These are phyloP conservation scores for Drosophila orena DNA, from an alignment of 1,140 invertebrate genomes.

Conservation along the genomic window DNA sequence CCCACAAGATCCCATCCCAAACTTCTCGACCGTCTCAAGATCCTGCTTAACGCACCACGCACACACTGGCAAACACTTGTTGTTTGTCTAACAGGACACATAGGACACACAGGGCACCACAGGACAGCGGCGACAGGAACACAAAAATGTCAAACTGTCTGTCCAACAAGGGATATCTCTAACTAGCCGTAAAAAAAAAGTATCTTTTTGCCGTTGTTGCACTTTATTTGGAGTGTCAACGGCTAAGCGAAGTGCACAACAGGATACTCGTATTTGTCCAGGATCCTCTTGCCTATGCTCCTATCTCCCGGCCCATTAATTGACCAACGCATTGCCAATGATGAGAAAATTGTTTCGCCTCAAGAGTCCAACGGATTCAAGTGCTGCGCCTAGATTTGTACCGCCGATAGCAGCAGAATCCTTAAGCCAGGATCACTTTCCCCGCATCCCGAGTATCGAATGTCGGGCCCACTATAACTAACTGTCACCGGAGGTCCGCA, in stretches of 20 bases:
- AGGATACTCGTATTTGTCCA: slow-evolving; percentile 61
- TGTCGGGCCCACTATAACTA: slow-evolving; percentile 54
- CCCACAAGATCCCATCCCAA: neutral
- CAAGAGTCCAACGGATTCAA: slow-evolving; percentile 73
- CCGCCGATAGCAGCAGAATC: slow-evolving; percentile 53
- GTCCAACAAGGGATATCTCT: slow-evolving; percentile 75
- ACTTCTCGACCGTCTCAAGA: slow-evolving; percentile 29
- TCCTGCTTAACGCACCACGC: slow-evolving; percentile 26
- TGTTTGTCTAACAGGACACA: slow-evolving; percentile 73
- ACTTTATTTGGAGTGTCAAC: slow-evolving; percentile 82
- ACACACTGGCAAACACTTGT: slow-evolving; percentile 46
- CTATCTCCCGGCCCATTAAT: slow-evolving; percentile 60
- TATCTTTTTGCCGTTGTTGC: slow-evolving; percentile 70
- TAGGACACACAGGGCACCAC: slow-evolving; percentile 47
- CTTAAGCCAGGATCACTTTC: slow-evolving; percentile 57
- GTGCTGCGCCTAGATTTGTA: slow-evolving; percentile 68
- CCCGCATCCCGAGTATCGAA: slow-evolving; percentile 58
- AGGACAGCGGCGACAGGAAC: slow-evolving; percentile 72
- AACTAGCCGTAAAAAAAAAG: slow-evolving; percentile 77
- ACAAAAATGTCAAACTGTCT: slow-evolving; percentile 76
- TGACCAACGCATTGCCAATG: slow-evolving; percentile 73
- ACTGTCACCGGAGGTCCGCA: slow-evolving; percentile 67
- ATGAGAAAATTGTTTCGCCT: slow-evolving; percentile 74
- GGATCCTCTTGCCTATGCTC: slow-evolving; percentile 34
- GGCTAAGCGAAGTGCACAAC: slow-evolving; percentile 64